Conservation (phyloP, 2,888 invertebrate species). For the Ernsta delagoae region DNA sequence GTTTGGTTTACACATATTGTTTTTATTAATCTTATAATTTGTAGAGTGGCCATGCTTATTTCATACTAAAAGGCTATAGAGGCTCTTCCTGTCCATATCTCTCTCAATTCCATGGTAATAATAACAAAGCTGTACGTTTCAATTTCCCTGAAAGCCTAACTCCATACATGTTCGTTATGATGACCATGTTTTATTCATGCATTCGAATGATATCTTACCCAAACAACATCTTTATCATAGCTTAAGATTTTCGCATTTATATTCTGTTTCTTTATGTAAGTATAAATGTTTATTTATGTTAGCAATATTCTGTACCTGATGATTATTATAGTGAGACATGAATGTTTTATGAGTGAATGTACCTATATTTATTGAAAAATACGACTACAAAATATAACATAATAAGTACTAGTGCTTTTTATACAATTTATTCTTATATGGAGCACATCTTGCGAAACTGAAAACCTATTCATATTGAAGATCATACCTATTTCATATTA, state of each 20-base stretch:
- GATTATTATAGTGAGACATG: constrained; percentile 7
- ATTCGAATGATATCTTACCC: constrained; percentile 43
- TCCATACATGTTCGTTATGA: constrained; percentile 43
- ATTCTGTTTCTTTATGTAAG: constrained; percentile 21
- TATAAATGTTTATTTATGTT: constrained; percentile 37
- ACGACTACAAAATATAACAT: too few species aligned
- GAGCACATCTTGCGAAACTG: too few species aligned
- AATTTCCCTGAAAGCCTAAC: constrained; percentile 69
- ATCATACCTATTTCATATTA: too few species aligned
- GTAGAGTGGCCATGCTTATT: too few species aligned
- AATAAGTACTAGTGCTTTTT: too few species aligned
- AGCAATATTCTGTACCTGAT: constrained; percentile 12
- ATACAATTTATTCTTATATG: too few species aligned
- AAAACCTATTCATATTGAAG: too few species aligned
- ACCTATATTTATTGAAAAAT: neutral
- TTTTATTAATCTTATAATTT: too few species aligned
- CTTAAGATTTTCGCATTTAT: constrained; percentile 35
- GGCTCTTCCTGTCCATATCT: neutral
- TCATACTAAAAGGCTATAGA: too few species aligned
- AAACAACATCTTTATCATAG: constrained; percentile 51
- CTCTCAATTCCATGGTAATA: neutral
- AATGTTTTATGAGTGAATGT: constrained; percentile 10
- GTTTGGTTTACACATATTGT: too few species aligned
- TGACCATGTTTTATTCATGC: constrained; percentile 46
- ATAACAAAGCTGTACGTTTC: constrained; percentile 55